Base-by-base conservation (phyloP, 2,888 invertebrate genomes). In the Agonopterix subpropinquella region DNA sequence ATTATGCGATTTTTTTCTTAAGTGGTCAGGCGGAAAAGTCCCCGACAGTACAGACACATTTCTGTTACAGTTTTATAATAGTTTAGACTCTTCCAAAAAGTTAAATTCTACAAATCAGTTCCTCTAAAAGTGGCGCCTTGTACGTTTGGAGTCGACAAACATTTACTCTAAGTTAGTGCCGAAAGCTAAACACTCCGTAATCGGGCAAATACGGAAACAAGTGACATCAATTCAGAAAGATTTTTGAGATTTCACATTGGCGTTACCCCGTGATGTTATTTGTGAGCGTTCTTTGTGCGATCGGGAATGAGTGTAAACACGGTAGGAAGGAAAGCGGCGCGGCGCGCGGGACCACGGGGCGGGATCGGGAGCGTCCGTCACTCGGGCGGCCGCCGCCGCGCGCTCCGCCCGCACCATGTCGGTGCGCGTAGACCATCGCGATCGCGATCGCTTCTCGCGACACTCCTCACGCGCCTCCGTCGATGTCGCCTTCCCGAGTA, bases 401-500 rank as follows among this genome's bases (percentile, higher is more conserved):
- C 83, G 82, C 77, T 77, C 69, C 78, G 81, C 81, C 77, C 85
- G 84, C 76, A 78, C 77, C 70, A 87, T 87, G 88, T 87, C 88
- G 70, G 86, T 86, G 69, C 87, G 88, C 65, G 82, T 76, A 66
- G 85, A 86, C 56, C 82, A 80, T 47, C 84, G 86, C 60, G 87
- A 86, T 61, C 84, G 87, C 56, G 87, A 88, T 60, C 78, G 86
- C 62, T 88, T 88, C 62, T 83, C 88, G 63, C 72, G 88, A 64
- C 86, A 88, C 60, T 87, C 88, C 70, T 87, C 88, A 64, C 87
- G 87, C 73, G 87, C 85, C 68, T 88, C 88, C 44, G 88, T 86
- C 45, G 88, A 88, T 59, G 70, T 80, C 44, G 82, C 86, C 36
- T 86, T 77, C 52, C 84, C 86, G 45, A 80, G 85, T 55, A 73